Evolutionary conservation across 2,888 invertebrate genomes (phyloP), one percentile per base, ranked within the genome.

Genomic region (Homarus gammarus): DNA sequence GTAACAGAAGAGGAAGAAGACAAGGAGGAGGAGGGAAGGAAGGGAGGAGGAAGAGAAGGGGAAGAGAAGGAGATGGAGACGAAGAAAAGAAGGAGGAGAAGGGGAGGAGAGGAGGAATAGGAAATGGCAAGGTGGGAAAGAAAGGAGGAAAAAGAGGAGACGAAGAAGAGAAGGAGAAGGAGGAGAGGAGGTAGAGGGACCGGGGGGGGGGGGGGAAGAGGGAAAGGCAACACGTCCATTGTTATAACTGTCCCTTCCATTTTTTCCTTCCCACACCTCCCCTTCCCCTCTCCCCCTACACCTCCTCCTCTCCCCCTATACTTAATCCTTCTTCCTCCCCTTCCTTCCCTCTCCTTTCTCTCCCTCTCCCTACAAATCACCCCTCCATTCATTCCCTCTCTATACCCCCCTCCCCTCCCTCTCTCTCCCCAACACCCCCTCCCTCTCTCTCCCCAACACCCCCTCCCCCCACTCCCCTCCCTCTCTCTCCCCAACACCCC

Each of bases 281-380:
- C 38, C n/a, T 56, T 27, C 70, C 33, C 38, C 70, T 70, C 70
- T 31, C 70, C 38, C 56, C 38, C 70, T n/a, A n/a, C n/a, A n/a
- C n/a, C n/a, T n/a, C n/a, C n/a, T n/a, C n/a, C n/a, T 44, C 44
- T 8, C n/a, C n/a, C n/a, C n/a, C n/a, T n/a, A n/a, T n/a, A n/a
- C n/a, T n/a, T n/a, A 44, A 49, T 49, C 49, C 49, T 15, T 15
- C 15, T 44, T 5, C 44, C 44, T 10, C 44, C 44, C 15, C 31
- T 31, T 31, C 31, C 31, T 72, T 33, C 72, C 72, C 27, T 38
- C 38, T 44, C n/a, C 73, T 73, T 40, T 38, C 73, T 73, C 38
- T 73, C 73, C 68, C n/a, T n/a, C n/a, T n/a, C n/a, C n/a, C n/a
- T n/a, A n/a, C n/a, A n/a, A n/a, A n/a, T n/a, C n/a, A n/a, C n/a